Base-by-base conservation (phyloP, 1,140 invertebrate species). In the Caerostris extrusa region DNA sequence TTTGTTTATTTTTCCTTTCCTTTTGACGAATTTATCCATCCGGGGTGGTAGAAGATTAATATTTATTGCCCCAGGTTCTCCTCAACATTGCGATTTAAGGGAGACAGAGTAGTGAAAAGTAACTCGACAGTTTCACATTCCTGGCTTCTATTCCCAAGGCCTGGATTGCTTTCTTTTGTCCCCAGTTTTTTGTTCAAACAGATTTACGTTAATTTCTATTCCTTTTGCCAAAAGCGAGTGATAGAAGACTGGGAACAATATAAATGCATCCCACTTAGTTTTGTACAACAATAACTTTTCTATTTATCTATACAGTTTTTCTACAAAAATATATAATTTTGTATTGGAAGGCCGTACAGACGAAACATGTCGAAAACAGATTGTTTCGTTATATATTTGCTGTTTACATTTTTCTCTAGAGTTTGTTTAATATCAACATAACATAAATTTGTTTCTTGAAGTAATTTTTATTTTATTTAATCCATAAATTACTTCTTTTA, bases 51-150 rank as follows among this genome's bases (percentile, higher is more conserved):
- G 83, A 17, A 17, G 86, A 88, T 88, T 88, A 88, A 88, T 88
- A 88, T 88, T 88, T 88, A 88, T 88, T 88, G 86, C 34, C 61
- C 60, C 53, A 14, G 17, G 50, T 88, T 88, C 19, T 64, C 86
- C 19, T 88, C 83, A 85, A 85, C 83, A n/a, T 10, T 5, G 19
- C 83, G 83, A 85, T 85, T 85, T 85, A 85, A 85, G 56, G 82
- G 34, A 34, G 83, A 85, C 57, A 60, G 56, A 85, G 83, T 57
- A 60, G 56, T 85, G 83, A 85, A 85, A 85, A 56, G 58, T 61
- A 55, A 64, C 86, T 64, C 86, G 86, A 88, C 86, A 67, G 86
- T 88, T 64, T 50, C 86, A 58, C 86, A 88, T 64, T 88, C 34
- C 50, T 88, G 86, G 60, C 34, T 88, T 12, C 17, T n/a, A 85